Evolutionary conservation across 2,888 invertebrate genomes (phyloP), one percentile per base, ranked within the genome.

Genomic region (Tholera decimalis): DNA sequence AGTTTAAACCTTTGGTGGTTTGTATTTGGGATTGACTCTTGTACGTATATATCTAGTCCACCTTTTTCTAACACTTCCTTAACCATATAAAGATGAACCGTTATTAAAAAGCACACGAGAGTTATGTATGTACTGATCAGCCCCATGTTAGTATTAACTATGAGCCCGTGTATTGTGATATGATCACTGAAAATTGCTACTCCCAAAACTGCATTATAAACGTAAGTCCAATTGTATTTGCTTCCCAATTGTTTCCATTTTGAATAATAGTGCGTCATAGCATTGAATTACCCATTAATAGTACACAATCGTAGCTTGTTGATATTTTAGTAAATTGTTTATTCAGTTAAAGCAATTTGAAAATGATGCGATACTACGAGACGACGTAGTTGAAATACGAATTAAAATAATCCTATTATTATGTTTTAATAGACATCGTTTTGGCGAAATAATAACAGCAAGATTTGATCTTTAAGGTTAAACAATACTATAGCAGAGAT

Each of bases 1-100:
- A 89, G 86, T 61, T 47, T 47, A 4, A 47, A 28, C 11, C 3
- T 28, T 2, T 83, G 89, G 54, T 83, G 89, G 53, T 91, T 91
- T 2, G 93, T 4, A 1, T 28, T 24, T 5, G 47, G 18, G 6
- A 28, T 47, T 3, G 47, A 47, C 0, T 47, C 28, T 18, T 18
- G 28, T 28, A 47, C 9, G 18, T 47, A 47, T 5, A 47, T 13
- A 74, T 92, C 93, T 53, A 94, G 15, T 43, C 61, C 39, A 4
- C 39, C 5, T 50, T 56, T 62, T 5, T 47, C 57, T 24, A 58
- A 8, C 20, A 51, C 24, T 26, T 66, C 57, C 47, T 43, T 51
- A 2, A 65, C 6, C 8, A 22, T 33, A 9, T 62, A 55, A 2
- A 55, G 37, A 22, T 59, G 43, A 0, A 26, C 55, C 8, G 56